These are phyloP conservation scores for Lepidocyrtoides sp. DNA, from an alignment of 2,888 invertebrate genomes.

Conservation along the genomic window DNA sequence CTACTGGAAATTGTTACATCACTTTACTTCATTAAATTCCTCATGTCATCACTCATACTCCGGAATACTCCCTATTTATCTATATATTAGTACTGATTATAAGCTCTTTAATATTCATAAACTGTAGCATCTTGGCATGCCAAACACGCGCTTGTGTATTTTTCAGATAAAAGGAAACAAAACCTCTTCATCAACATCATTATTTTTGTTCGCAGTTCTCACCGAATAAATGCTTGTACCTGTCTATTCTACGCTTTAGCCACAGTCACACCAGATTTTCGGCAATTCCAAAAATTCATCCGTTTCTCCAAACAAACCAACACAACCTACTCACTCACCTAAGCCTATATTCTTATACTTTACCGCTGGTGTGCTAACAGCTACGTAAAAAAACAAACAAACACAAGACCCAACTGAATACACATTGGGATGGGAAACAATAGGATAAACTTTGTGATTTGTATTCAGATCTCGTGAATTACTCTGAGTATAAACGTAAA, in stretches of 20 bases:
- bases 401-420: too few relatives aligned
- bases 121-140: neutral
- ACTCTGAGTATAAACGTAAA: neutral
- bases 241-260: neutral
- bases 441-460: conserved; percentile 15
- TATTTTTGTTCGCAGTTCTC: neutral
- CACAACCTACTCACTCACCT: too few relatives aligned
- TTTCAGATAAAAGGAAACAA: conserved; percentile 22
- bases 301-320: too few relatives aligned
- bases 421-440: too few relatives aligned
- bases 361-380: too few relatives aligned
- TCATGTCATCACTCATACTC: neutral
- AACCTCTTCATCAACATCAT: conserved; percentile 6
- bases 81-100: too few relatives aligned
- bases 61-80: neutral
- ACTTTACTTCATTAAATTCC: too few relatives aligned
- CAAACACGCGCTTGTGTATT: conserved; percentile 6
- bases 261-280: too few relatives aligned
- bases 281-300: neutral
- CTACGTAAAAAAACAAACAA: too few relatives aligned
- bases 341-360: too few relatives aligned
- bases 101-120: conserved; percentile 45
- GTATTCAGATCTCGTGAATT: conserved; percentile 44
- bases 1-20: too few relatives aligned
- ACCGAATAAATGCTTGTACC: neutral